phyloP scores from a whole-genome alignment of 2,888 invertebrate species.

The Dryadula phaetusa region DNA sequence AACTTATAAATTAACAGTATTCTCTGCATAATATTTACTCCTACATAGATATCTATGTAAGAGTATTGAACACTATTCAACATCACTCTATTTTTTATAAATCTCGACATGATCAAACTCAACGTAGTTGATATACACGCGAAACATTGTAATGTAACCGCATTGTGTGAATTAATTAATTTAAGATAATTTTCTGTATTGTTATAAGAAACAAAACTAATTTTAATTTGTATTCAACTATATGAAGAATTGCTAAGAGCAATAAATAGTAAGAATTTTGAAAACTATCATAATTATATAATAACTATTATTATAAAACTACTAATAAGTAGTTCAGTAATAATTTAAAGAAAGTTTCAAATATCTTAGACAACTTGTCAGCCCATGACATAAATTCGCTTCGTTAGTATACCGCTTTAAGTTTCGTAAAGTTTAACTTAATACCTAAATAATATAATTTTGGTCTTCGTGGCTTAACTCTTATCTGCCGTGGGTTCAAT shows the following conservation, averaged over 20 bases:
- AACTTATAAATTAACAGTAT: not conserved
- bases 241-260: not conserved
- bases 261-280: too few species aligned
- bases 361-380: not conserved
- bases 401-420: not conserved
- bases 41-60: not conserved
- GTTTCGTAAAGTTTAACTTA: not conserved
- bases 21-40: not conserved
- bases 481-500: too few species aligned
- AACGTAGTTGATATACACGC: not conserved
- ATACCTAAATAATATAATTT: too few species aligned
- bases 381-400: not conserved
- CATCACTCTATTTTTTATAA: constrained; percentile 2
- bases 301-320: too few species aligned
- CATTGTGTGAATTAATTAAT: not conserved
- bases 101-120: not conserved
- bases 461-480: too few species aligned
- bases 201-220: too few species aligned
- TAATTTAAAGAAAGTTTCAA: too few species aligned
- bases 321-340: too few species aligned
- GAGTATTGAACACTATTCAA: not conserved
- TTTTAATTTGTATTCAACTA: too few species aligned
- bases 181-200: not conserved
- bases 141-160: not conserved
- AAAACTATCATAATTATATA: too few species aligned